Evolutionary conservation across 2,888 invertebrate genomes (phyloP), one percentile per base, ranked within the genome.

Genomic region (Agrochola circellaris): DNA sequence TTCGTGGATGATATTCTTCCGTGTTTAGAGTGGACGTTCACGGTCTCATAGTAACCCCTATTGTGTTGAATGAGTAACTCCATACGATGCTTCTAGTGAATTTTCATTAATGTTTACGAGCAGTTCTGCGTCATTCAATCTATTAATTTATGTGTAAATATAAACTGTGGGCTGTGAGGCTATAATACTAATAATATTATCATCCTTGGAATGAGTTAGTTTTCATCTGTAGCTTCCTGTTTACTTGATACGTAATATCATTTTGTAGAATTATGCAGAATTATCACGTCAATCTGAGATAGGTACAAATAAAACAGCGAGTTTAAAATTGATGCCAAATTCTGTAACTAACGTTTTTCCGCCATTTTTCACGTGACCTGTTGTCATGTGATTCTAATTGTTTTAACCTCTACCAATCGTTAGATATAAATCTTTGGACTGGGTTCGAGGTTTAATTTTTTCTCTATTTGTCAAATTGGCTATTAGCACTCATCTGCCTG

Each of bases 41-140:
- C 1, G 48, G 26, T 30, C 8, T 42, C 30, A 26, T 66, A 72
- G 15, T 38, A 48, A 26, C 23, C 34, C 17, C 45, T 42, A 60
- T 66, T 26, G 15, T 73, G 26, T n/a, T n/a, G 1, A 51, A 42
- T 58, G 48, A 67, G 7, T 64, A 58, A 54, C 20, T 5, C 15
- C 20, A 26, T 38, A 15, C 17, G 23, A 42, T 51, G 7, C 26
- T 73, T 42, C 34, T 0, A 42, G 26, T 23, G 23, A 17, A 54
- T 56, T 30, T 26, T 13, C 56, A 56, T 38, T 62, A 38, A 60
- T 72, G 62, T 81, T 81, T 69, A 69, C 64, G 65, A 69, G 68
- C 72, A 61, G n/a, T 30, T 48, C 23, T 69, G 26, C 81, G 81
- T 81, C 81, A 81, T 48, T n/a, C 2, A 65, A 60, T 76, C 13